These are phyloP conservation scores for Gambusia affinis DNA, from an alignment of 2,113 vertebrate species.

Conservation along the genomic window DNA sequence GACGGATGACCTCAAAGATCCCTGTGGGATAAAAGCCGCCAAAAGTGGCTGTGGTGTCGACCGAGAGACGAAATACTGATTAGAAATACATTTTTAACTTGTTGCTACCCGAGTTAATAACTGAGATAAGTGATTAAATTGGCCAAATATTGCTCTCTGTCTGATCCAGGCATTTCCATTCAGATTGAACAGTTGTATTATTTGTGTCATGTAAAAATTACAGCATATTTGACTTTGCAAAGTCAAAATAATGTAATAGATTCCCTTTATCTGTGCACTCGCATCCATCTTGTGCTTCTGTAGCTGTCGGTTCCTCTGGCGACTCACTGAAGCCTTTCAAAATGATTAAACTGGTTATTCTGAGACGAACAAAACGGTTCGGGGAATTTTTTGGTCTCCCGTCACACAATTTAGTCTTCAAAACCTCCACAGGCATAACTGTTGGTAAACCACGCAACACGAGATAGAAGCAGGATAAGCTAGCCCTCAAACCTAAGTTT, in stretches of 20 bases:
- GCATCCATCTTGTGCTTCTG: slow-evolving; percentile 23
- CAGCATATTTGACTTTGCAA: slow-evolving; percentile 16
- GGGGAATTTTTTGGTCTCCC: slow-evolving; percentile 25
- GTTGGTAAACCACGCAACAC: slow-evolving; percentile 41
- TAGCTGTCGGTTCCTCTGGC: slow-evolving; percentile 22
- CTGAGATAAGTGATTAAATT: slow-evolving; percentile 36
- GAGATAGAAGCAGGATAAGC: slow-evolving; percentile 40
- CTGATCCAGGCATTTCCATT: background rate
- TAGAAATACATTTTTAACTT: slow-evolving; percentile 25
- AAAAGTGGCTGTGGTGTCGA: slow-evolving; percentile 62
- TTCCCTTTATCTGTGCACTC: slow-evolving; percentile 1
- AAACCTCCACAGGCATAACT: slow-evolving; percentile 27
- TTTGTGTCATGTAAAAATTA: slow-evolving; percentile 18
- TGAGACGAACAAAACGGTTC: slow-evolving; percentile 5
- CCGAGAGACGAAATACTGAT: slow-evolving; percentile 42
- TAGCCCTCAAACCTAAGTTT: too few species aligned
- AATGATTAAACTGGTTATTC: slow-evolving; percentile 41
- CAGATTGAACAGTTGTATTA: slow-evolving; percentile 13
- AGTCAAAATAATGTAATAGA: slow-evolving; percentile 13
- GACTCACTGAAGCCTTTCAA: slow-evolving; percentile 47
- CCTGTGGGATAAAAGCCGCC: slow-evolving; percentile 67
- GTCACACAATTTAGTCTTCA: slow-evolving; percentile 10
- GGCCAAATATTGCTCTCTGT: slow-evolving; percentile 9
- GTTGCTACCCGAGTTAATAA: slow-evolving; percentile 33
- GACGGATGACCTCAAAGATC: slow-evolving; percentile 68